Percentiles rank a stretch among this genome's conserved stretches.
phyloP scores from a whole-genome alignment of 2,113 vertebrate genomes.

The Mustelus asterias region DNA sequence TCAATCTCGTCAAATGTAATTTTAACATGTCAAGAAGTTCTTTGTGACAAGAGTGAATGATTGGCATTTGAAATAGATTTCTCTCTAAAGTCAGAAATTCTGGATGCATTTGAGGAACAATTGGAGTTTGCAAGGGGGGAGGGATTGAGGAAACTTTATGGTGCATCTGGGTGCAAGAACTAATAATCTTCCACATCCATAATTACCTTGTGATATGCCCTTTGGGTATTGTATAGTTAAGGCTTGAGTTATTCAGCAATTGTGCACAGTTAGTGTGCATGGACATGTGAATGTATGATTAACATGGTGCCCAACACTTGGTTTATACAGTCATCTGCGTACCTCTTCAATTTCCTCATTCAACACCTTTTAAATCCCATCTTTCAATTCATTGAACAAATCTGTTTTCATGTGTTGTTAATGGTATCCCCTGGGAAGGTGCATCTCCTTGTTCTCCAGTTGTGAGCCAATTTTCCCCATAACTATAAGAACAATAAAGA shows the following conservation, averaged over 20 bases:
- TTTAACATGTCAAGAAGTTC: not conserved
- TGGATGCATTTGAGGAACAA: not conserved
- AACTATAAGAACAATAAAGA: not conserved
- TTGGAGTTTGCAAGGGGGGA: not conserved
- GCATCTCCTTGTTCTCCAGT: not conserved
- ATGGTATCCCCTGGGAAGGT: not conserved
- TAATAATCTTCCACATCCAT: constrained; percentile 21
- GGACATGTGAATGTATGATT: constrained; percentile 25
- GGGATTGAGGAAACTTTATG: not conserved
- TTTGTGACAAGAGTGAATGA: not conserved
- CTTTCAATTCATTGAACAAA: constrained; percentile 16
- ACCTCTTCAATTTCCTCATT: not conserved
- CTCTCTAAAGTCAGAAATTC: not conserved
- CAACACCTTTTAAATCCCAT: not conserved
- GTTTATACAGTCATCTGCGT: not conserved
- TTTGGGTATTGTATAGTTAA: constrained; percentile 4
- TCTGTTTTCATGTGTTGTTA: not conserved
- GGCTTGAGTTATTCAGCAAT: constrained; percentile 19
- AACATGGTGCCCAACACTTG: not conserved
- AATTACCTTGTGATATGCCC: constrained; percentile 29
- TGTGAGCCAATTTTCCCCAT: not conserved
- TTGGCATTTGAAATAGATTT: not conserved
- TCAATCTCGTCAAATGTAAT: not conserved
- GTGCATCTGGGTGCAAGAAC: not conserved
- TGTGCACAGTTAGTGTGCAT: not conserved